These are phyloP conservation scores for Leptodirus hochenwartii DNA, from an alignment of 2,888 invertebrate genomes.

Conservation along the genomic window DNA sequence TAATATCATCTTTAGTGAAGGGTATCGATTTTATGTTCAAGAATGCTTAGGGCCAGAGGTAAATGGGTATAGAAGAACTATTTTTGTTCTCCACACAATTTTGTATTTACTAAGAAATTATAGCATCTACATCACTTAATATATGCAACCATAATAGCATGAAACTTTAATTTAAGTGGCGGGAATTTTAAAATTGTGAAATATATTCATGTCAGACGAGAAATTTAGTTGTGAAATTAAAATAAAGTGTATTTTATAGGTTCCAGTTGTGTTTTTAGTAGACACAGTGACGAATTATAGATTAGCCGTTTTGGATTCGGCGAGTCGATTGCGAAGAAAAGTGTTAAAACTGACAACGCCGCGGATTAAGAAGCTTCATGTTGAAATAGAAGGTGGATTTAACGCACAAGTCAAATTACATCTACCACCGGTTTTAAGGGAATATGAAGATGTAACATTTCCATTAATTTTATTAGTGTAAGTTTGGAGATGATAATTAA, in stretches of 20 bases:
- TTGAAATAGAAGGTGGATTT: constrained; percentile 46
- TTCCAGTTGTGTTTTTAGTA: constrained; percentile 47
- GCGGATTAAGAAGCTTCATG: constrained; percentile 45
- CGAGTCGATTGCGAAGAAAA: constrained; percentile 40
- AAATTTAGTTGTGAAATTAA: too few species aligned
- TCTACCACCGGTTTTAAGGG: constrained; percentile 66
- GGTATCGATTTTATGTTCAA: constrained; percentile 36
- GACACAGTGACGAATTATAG: constrained; percentile 37
- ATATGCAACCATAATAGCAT: too few species aligned
- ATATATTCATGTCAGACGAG: constrained; percentile 2
- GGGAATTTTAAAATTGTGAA: constrained; percentile 2
- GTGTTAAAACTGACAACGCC: constrained; percentile 54
- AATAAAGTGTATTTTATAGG: too few species aligned
- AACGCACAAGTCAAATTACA: constrained; percentile 59
- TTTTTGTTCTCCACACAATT: too few species aligned
- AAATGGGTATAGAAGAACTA: too few species aligned
- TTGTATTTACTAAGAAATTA: too few species aligned
- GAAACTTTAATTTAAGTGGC: too few species aligned
- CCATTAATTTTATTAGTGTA: constrained; percentile 73
- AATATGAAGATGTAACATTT: constrained; percentile 64
- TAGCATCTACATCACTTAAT: too few species aligned
- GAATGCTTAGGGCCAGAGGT: constrained; percentile 68
- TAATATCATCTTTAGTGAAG: constrained; percentile 42
- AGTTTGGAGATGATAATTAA: constrained; percentile 32
- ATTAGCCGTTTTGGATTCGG: constrained; percentile 47